Evolutionary conservation across 2,113 vertebrate genomes (phyloP).

Genomic region (Balaeniceps rex): DNA sequence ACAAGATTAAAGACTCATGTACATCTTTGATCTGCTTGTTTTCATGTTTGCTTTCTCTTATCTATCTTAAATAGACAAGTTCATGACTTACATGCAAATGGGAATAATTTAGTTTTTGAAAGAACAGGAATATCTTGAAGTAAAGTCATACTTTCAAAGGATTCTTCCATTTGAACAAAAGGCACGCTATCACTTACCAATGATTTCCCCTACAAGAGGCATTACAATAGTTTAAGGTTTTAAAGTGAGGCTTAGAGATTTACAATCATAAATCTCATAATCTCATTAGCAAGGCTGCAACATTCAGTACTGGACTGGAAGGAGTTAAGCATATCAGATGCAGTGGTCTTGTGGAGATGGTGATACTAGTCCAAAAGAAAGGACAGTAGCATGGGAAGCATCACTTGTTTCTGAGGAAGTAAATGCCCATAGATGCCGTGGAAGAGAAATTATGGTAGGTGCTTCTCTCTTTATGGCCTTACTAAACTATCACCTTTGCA

Average conservation of each 20-base stretch:
- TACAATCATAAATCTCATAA: constrained; percentile 13
- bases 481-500: background rate
- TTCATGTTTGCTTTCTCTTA: constrained; percentile 38
- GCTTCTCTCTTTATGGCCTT: background rate
- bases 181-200: background rate
- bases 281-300: background rate
- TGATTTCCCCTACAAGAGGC: background rate
- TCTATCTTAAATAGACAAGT: background rate
- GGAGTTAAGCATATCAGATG: background rate
- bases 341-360: background rate
- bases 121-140: background rate
- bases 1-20: constrained; percentile 42
- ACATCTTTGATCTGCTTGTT: constrained; percentile 43
- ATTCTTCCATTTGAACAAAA: background rate
- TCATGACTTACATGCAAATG: background rate
- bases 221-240: background rate
- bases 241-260: constrained; percentile 14
- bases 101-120: background rate
- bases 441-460: background rate
- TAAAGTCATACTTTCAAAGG: constrained; percentile 10
- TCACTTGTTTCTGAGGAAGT: background rate
- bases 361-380: background rate
- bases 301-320: background rate
- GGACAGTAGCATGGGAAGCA: background rate
- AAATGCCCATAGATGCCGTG: accelerated